These are phyloP conservation scores for Eupithecia exiguata DNA, from an alignment of 2,888 invertebrate genomes.

Conservation along the genomic window DNA sequence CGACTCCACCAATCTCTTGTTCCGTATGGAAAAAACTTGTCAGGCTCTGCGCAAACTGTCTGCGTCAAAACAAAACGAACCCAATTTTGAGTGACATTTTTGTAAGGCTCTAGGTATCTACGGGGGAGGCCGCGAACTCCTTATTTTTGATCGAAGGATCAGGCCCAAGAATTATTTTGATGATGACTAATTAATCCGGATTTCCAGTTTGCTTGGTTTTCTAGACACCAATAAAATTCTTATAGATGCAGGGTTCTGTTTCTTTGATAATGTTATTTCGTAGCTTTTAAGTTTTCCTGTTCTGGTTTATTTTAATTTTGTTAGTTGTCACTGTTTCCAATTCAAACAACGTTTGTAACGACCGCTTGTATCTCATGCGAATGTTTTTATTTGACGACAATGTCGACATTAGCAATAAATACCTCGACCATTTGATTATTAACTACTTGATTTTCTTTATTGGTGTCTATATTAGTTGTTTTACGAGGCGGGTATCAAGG, in stretches of 20 bases:
- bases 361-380: slow-evolving; percentile 19
- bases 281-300: background rate
- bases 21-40: no score
- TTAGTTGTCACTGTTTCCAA: background rate
- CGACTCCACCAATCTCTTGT: no score
- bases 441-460: slow-evolving; percentile 31
- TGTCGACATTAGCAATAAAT: slow-evolving; percentile 24
- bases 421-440: slow-evolving; percentile 20
- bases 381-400: slow-evolving; percentile 24
- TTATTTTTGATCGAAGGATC: no score
- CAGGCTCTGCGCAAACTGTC: no score
- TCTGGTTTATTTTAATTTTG: background rate
- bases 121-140: no score
- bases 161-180: background rate
- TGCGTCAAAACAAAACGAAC: no score
- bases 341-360: slow-evolving; percentile 10
- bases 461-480: slow-evolving; percentile 43
- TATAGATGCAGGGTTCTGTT: background rate
- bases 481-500: slow-evolving; percentile 49
- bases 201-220: background rate
- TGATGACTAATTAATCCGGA: background rate
- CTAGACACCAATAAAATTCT: background rate
- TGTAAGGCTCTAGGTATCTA: no score
- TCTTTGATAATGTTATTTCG: background rate
- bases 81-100: no score